Evolutionary conservation across 2,113 vertebrate genomes (phyloP).

Genomic region (Gracilinanus agilis): DNA sequence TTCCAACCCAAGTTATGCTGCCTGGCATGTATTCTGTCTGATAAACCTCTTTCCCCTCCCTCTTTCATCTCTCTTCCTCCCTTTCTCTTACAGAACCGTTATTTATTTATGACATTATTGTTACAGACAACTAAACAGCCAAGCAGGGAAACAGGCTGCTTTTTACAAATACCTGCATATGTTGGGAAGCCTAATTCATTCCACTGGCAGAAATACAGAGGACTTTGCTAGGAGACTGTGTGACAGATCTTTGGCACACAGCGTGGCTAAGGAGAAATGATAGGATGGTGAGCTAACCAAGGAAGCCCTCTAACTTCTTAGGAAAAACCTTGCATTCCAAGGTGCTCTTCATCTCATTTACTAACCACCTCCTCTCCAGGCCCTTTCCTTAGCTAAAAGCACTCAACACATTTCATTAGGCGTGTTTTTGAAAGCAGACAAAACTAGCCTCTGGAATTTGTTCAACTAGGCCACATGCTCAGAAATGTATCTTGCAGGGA

Average conservation of each 20-base stretch:
- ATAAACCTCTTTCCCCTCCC: slow-evolving; percentile 69
- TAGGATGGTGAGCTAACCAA: slow-evolving; percentile 22
- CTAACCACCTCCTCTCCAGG: slow-evolving; percentile 37
- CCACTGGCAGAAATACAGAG: slow-evolving; percentile 59
- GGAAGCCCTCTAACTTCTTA: neutral
- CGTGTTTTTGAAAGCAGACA: slow-evolving; percentile 63
- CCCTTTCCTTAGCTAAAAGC: slow-evolving; percentile 43
- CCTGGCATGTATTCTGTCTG: slow-evolving; percentile 71
- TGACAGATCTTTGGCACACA: slow-evolving; percentile 36
- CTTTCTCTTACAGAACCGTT: slow-evolving; percentile 75
- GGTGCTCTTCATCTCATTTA: slow-evolving; percentile 24
- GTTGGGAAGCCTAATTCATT: slow-evolving; percentile 65
- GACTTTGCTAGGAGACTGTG: slow-evolving; percentile 58
- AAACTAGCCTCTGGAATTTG: slow-evolving; percentile 63
- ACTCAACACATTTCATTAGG: neutral
- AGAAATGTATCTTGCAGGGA: slow-evolving; percentile 12
- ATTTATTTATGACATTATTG: slow-evolving; percentile 82
- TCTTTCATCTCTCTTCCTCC: slow-evolving; percentile 26
- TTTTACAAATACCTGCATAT: slow-evolving; percentile 72
- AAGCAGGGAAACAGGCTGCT: slow-evolving; percentile 74
- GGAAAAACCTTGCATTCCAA: slow-evolving; percentile 53
- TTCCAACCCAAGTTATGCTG: slow-evolving; percentile 73
- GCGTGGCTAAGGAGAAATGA: slow-evolving; percentile 33
- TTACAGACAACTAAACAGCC: slow-evolving; percentile 80
- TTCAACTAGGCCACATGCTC: slow-evolving; percentile 22